These are phyloP conservation scores for Lathamus discolor DNA, from an alignment of 2,113 vertebrate genomes.

Conservation along the genomic window DNA sequence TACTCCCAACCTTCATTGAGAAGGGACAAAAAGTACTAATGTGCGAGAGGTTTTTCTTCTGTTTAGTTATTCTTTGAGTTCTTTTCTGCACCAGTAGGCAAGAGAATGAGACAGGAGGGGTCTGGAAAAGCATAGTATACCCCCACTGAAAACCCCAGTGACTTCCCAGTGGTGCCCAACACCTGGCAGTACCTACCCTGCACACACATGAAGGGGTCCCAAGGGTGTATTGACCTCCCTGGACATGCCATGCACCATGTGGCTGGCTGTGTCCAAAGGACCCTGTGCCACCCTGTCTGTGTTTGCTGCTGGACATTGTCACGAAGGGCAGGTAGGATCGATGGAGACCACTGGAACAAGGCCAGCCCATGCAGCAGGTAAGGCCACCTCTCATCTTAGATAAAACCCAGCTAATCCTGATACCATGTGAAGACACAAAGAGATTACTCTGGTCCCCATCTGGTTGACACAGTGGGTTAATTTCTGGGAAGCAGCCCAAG, in stretches of 20 bases:
- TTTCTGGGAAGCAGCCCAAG: neutral
- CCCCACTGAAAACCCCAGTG: neutral
- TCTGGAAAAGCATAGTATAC: neutral
- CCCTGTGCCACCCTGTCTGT: neutral
- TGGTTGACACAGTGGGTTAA: neutral
- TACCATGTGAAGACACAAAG: neutral
- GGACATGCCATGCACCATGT: rapidly evolving
- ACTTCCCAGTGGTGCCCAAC: neutral
- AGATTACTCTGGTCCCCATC: neutral
- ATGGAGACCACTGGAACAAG: neutral
- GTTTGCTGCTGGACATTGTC: neutral
- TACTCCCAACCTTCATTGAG: neutral
- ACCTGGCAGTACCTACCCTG: neutral
- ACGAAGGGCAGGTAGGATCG: neutral
- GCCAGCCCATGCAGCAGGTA: neutral
- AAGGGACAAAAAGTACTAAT: neutral
- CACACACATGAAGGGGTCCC: neutral
- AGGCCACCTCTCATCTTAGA: neutral
- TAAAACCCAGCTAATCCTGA: neutral
- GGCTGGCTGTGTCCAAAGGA: neutral
- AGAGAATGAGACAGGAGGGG: neutral
- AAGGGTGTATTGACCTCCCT: neutral
- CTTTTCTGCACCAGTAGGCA: neutral
- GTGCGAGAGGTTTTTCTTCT: neutral
- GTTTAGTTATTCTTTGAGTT: neutral